phyloP scores from a whole-genome alignment of 2,113 vertebrate species.

The Nansenia antarctica region DNA sequence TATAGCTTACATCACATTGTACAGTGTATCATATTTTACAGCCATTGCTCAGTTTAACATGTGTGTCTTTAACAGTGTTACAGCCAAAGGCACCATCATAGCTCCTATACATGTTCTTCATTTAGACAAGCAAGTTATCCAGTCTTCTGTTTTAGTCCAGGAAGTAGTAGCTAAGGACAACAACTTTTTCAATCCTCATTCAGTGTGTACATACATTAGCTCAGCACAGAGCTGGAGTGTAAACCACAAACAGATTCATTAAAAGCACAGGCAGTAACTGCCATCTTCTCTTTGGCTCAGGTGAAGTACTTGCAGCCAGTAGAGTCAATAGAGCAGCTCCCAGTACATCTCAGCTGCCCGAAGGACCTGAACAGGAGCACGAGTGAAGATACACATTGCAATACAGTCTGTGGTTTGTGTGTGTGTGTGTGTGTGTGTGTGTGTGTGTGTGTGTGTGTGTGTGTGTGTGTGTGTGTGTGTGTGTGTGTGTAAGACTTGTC shows the following conservation, averaged over 20 bases:
- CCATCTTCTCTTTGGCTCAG: conserved; percentile 67
- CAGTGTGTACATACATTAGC: too few species aligned
- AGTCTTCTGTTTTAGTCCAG: conserved; percentile 22
- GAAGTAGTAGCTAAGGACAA: too few species aligned
- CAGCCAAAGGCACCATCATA: conserved; percentile 42
- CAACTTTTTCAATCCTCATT: too few species aligned
- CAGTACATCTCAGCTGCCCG: conserved; percentile 86
- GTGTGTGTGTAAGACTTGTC: background rate
- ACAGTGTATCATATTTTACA: background rate
- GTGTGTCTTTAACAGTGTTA: conserved; percentile 60
- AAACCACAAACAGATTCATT: conserved; percentile 23
- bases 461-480: conserved; percentile 5
- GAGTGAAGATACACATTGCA: background rate
- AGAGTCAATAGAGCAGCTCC: conserved; percentile 91
- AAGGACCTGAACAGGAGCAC: conserved; percentile 79
- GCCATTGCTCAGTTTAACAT: background rate
- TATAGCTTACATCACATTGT: background rate
- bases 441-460: background rate
- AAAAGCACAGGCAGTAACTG: conserved; percentile 21
- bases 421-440: background rate
- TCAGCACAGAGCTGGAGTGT: conserved; percentile 34
- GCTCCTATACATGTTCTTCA: conserved; percentile 30
- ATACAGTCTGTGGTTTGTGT: background rate
- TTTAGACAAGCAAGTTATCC: conserved; percentile 21
- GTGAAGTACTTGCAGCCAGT: conserved; percentile 97